Evolutionary conservation across 2,113 vertebrate species (phyloP).

Genomic region (Dolichallabes microphthalmus): DNA sequence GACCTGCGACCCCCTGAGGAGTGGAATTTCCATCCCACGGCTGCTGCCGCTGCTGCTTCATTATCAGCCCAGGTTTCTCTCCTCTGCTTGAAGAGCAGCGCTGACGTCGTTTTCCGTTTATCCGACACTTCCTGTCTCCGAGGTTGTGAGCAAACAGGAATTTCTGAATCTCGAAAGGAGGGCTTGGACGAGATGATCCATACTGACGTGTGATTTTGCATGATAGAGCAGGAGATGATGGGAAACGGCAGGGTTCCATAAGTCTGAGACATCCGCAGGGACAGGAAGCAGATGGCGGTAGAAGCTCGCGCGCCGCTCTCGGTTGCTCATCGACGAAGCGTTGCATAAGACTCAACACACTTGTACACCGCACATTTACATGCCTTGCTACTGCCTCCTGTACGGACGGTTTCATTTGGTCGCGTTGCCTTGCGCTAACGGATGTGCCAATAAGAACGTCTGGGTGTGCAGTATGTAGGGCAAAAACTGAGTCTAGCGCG

Average conservation of each 20-base stretch:
- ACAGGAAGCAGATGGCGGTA: slow-evolving; percentile 68
- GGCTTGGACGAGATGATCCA: not conserved
- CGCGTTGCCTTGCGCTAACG: not conserved
- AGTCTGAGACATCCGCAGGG: slow-evolving; percentile 71
- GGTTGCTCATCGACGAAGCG: slow-evolving; percentile 65
- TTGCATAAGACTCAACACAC: slow-evolving; percentile 54
- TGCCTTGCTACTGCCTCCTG: slow-evolving; percentile 15
- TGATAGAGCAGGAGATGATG: slow-evolving; percentile 50
- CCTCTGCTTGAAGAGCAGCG: slow-evolving; percentile 46
- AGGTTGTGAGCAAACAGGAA: not conserved
- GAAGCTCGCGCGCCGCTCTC: slow-evolving; percentile 49
- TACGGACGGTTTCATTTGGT: slow-evolving; percentile 49
- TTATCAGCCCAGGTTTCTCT: slow-evolving; percentile 59
- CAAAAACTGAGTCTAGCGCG: not conserved
- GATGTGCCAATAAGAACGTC: not conserved
- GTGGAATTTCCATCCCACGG: slow-evolving; percentile 62
- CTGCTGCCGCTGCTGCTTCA: slow-evolving; percentile 58
- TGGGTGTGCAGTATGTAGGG: not conserved
- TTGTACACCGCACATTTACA: slow-evolving; percentile 48
- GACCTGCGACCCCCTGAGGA: slow-evolving; percentile 57
- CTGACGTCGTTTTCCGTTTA: slow-evolving; percentile 68
- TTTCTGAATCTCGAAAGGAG: not conserved
- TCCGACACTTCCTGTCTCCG: slow-evolving; percentile 47
- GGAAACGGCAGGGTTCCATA: slow-evolving; percentile 59
- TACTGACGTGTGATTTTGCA: slow-evolving; percentile 17